These are phyloP conservation scores for Acleris cristana DNA, from an alignment of 2,888 invertebrate genomes.

Conservation along the genomic window DNA sequence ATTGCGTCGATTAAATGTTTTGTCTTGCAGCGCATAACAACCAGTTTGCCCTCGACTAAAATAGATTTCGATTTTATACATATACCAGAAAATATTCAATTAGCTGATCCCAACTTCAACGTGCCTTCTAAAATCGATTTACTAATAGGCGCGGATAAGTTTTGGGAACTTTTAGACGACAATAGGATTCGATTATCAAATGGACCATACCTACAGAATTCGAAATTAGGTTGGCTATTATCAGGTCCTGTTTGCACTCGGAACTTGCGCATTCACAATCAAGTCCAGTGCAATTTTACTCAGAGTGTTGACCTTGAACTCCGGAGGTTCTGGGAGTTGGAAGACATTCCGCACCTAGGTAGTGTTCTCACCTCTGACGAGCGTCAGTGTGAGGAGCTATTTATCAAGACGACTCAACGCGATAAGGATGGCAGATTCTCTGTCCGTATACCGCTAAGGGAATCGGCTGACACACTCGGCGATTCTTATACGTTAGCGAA, in stretches of 20 bases:
- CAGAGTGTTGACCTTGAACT: conserved; percentile 28
- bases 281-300: too few relatives aligned
- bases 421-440: conserved; percentile 17
- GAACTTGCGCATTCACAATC: conserved; percentile 9
- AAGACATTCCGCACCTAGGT: conserved; percentile 22
- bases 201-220: conserved; percentile 33
- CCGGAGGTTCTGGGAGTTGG: conserved; percentile 39
- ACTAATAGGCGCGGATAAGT: too few relatives aligned
- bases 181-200: conserved; percentile 26
- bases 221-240: conserved; percentile 38
- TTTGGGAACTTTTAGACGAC: conserved; percentile 37
- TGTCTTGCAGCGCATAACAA: too few relatives aligned
- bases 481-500: conserved; percentile 11
- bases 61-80: too few relatives aligned
- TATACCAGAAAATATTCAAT: too few relatives aligned
- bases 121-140: too few relatives aligned
- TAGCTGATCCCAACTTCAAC: too few relatives aligned
- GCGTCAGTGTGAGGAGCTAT: conserved; percentile 25
- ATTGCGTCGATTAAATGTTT: too few relatives aligned
- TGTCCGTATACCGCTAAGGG: neutral
- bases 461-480: conserved; percentile 14
- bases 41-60: too few relatives aligned
- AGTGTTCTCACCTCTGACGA: conserved; percentile 25
- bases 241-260: neutral
- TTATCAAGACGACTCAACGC: conserved; percentile 33